These are phyloP conservation scores for Aepyceros melampus DNA, from an alignment of 2,113 vertebrate species.

Conservation along the genomic window DNA sequence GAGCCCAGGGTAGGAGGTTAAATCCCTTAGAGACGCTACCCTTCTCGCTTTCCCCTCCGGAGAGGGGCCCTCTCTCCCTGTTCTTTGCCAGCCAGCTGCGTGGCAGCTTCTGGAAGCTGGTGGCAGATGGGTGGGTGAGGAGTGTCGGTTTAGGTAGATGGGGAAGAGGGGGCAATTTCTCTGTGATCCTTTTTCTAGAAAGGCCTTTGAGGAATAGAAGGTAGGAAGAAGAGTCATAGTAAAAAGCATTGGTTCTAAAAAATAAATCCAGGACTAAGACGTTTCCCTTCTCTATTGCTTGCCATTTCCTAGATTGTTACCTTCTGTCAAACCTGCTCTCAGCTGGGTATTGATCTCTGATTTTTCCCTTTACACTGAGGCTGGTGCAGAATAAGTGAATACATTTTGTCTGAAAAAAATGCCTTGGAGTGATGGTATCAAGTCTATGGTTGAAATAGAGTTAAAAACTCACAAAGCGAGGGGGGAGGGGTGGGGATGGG, in stretches of 20 bases:
- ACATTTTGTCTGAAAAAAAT: neutral
- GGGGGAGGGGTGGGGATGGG: neutral
- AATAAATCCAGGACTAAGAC: neutral
- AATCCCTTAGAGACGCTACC: neutral
- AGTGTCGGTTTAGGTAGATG: neutral
- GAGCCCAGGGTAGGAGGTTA: conserved; percentile 39
- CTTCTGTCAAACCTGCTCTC: neutral
- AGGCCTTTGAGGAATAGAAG: conserved; percentile 27
- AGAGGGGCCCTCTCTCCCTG: neutral
- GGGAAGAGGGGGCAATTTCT: neutral
- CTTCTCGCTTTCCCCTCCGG: neutral
- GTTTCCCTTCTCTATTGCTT: neutral
- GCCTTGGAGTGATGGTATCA: neutral
- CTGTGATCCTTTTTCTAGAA: neutral
- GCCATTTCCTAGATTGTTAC: neutral
- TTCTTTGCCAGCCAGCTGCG: neutral
- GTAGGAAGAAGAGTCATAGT: neutral
- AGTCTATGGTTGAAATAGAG: conserved; percentile 10
- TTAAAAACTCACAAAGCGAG: conserved; percentile 41
- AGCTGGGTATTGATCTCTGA: neutral
- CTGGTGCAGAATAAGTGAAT: neutral
- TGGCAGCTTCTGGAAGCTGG: neutral
- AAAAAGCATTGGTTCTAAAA: neutral
- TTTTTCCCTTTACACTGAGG: neutral
- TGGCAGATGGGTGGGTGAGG: neutral